Evolutionary conservation across 2,113 vertebrate species (phyloP).

Genomic region (Trinectes maculatus): DNA sequence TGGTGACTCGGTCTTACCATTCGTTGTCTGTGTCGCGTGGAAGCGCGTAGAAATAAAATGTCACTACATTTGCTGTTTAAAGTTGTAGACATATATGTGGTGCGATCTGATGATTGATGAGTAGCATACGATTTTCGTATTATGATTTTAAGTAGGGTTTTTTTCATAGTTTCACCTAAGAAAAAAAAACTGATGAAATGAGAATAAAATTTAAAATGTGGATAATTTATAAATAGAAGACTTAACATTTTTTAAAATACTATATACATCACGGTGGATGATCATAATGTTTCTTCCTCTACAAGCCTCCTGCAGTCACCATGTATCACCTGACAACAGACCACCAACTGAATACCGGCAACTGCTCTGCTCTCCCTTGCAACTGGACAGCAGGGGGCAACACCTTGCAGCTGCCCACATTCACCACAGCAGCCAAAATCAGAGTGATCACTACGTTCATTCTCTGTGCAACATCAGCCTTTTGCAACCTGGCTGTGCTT

Average conservation of each 20-base stretch:
- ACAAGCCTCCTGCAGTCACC: slow-evolving; percentile 6
- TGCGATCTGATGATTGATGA: too few species aligned
- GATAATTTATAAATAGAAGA: too few species aligned
- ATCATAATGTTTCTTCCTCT: slow-evolving; percentile 37
- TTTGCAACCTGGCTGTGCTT: slow-evolving; percentile 74
- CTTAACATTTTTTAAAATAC: slow-evolving; percentile 21
- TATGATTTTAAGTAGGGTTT: too few species aligned
- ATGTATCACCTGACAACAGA: slow-evolving; percentile 44
- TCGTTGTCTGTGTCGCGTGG: too few species aligned
- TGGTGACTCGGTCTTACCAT: too few species aligned
- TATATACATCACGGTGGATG: slow-evolving; percentile 28
- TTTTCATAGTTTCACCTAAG: too few species aligned
- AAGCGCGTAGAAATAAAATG: too few species aligned
- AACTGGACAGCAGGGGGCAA: slow-evolving; percentile 42
- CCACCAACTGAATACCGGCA: slow-evolving; percentile 39
- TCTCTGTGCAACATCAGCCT: slow-evolving; percentile 65
- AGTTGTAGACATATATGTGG: too few species aligned
- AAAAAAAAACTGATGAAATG: too few species aligned
- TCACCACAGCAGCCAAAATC: slow-evolving; percentile 72
- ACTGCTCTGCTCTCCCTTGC: slow-evolving; percentile 30
- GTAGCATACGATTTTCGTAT: too few species aligned
- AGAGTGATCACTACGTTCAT: slow-evolving; percentile 73
- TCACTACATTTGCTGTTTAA: too few species aligned
- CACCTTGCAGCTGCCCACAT: slow-evolving; percentile 63
- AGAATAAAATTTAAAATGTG: too few species aligned